Conservation (phyloP, 2,888 invertebrate genomes). For the Lochmaea crataegi region DNA sequence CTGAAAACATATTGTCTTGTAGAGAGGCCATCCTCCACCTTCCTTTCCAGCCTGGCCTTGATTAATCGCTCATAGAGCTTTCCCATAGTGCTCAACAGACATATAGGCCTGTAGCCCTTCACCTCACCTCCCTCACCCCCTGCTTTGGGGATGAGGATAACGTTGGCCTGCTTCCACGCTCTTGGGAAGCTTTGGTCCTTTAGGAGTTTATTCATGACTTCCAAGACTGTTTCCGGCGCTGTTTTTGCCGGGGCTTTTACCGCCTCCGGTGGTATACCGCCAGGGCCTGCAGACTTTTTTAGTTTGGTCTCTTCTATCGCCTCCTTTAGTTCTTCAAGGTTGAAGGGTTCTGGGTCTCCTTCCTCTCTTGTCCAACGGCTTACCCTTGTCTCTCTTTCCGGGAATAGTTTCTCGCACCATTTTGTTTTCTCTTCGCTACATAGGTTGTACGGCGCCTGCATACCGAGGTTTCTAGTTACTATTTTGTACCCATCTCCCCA, state of each 20-base stretch:
- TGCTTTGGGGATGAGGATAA: slow-evolving; percentile 34
- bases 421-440: neutral
- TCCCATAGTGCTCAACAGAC: no score
- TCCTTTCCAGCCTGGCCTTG: slow-evolving; percentile 17
- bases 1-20: slow-evolving; percentile 39
- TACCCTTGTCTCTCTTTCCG: neutral
- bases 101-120: no score
- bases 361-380: neutral
- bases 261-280: no score
- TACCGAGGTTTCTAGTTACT: neutral
- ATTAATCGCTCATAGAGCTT: slow-evolving; percentile 38
- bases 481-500: slow-evolving; percentile 29
- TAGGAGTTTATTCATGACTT: no score
- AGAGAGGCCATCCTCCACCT: slow-evolving; percentile 24
- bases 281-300: no score
- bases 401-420: slow-evolving; percentile 16
- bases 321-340: slow-evolving; percentile 18
- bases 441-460: slow-evolving; percentile 7
- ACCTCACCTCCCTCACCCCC: slow-evolving; percentile 5
- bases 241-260: no score
- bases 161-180: slow-evolving; percentile 36
- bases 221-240: no score
- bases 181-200: slow-evolving; percentile 30
- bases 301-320: slow-evolving; percentile 20
- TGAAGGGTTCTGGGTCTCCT: slow-evolving; percentile 9